Percentiles rank a stretch among this genome's conserved stretches.
These are phyloP conservation scores for Drosophila kanekoi DNA, from an alignment of 2,888 invertebrate genomes.

Conservation along the genomic window DNA sequence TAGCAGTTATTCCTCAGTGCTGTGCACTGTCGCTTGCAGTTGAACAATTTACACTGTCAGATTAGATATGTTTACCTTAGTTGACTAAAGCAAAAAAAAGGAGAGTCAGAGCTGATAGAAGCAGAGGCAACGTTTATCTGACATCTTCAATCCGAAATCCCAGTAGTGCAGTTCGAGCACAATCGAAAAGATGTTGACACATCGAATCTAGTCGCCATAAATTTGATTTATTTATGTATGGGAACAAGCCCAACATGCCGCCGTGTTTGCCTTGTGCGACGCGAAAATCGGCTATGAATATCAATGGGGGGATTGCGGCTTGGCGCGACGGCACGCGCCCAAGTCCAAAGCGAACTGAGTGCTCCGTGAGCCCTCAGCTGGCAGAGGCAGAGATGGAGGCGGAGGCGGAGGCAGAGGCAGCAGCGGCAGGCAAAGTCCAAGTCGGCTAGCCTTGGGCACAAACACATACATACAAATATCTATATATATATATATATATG, in stretches of 20 bases:
- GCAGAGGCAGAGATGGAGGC: background rate
- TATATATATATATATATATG: constrained; percentile 1
- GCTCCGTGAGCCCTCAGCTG: constrained; percentile 39
- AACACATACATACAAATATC: background rate
- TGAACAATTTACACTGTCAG: background rate
- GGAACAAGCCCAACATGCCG: constrained; percentile 46
- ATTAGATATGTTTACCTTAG: background rate
- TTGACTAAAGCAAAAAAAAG: constrained; percentile 39
- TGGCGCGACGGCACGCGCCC: constrained; percentile 73
- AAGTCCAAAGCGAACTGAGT: constrained; percentile 53
- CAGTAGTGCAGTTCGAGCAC: constrained; percentile 47
- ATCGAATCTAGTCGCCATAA: constrained; percentile 69
- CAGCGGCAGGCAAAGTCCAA: constrained; percentile 27
- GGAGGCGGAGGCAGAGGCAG: background rate
- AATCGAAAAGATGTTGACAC: constrained; percentile 61
- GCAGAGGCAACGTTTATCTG: constrained; percentile 2
- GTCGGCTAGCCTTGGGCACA: constrained; percentile 30
- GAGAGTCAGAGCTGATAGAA: background rate
- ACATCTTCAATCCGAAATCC: constrained; percentile 54
- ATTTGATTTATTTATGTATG: constrained; percentile 77
- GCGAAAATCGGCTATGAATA: constrained; percentile 77
- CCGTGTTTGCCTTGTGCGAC: constrained; percentile 46
- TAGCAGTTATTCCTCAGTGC: too few species aligned
- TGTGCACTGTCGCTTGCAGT: background rate
- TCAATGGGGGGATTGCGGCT: constrained; percentile 75